Evolutionary conservation across 2,113 vertebrate species (phyloP).

Genomic region (Pseudopipra pipra): DNA sequence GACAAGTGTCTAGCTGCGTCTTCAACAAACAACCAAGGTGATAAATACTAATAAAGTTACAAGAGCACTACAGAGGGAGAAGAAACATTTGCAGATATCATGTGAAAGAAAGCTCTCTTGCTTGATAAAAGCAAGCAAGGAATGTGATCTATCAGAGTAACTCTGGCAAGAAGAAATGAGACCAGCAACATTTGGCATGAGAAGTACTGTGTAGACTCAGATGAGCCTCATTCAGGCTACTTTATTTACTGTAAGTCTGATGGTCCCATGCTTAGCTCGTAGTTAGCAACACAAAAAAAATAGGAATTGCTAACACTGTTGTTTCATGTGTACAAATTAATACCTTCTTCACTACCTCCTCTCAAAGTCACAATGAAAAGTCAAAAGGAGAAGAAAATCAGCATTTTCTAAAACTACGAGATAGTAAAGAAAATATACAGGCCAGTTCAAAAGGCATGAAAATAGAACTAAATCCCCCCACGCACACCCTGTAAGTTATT

Average conservation of each 20-base stretch:
- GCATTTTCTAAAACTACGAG: background rate
- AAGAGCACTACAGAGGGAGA: background rate
- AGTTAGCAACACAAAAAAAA: background rate
- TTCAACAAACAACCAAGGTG: background rate
- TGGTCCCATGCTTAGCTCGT: background rate
- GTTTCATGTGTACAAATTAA: background rate
- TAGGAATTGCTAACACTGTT: background rate
- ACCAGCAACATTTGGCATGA: background rate
- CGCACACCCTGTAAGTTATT: background rate
- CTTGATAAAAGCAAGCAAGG: conserved; percentile 5
- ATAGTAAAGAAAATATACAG: background rate
- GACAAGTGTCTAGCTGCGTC: background rate
- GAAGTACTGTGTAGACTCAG: conserved; percentile 47
- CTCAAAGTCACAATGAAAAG: background rate
- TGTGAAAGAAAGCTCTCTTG: conserved; percentile 19
- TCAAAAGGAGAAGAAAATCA: background rate
- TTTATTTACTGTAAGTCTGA: conserved; percentile 44
- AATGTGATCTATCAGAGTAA: conserved; percentile 1
- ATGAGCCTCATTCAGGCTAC: conserved; percentile 21
- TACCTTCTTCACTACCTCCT: background rate
- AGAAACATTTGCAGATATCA: background rate
- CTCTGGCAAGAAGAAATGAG: conserved; percentile 27
- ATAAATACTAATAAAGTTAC: background rate
- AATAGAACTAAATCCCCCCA: background rate
- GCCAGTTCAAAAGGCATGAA: background rate